Conservation (phyloP, 2,797 vertebrate species). For the Aulostomus chinensis region DNA sequence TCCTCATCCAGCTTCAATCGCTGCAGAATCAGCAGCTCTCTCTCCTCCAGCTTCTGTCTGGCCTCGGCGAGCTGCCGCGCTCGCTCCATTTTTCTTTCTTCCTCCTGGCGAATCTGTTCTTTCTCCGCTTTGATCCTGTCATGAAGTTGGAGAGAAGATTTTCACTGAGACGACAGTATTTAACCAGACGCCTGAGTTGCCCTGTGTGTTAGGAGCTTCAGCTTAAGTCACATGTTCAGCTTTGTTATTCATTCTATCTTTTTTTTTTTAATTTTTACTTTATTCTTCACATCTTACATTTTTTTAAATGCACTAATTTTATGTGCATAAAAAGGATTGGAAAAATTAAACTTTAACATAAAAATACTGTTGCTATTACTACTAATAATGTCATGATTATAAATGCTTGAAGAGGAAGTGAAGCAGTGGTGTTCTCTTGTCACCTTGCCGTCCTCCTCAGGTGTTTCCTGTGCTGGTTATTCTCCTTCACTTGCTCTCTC, state of each 20-base stretch:
- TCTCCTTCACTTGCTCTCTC: conserved; percentile 86
- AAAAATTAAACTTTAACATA: too few species aligned
- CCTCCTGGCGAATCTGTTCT: conserved; percentile 80
- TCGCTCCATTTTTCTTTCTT: conserved; percentile 79
- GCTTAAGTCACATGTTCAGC: too few species aligned
- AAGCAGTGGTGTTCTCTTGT: conserved; percentile 2
- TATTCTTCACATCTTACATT: too few species aligned
- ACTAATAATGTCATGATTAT: too few species aligned
- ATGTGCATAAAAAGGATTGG: too few species aligned
- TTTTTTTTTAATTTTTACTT: neutral
- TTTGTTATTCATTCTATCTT: too few species aligned
- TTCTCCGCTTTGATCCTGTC: conserved; percentile 88
- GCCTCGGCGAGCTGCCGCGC: conserved; percentile 30
- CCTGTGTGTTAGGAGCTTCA: too few species aligned
- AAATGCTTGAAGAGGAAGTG: too few species aligned
- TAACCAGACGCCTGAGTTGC: too few species aligned
- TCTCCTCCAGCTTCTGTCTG: conserved; percentile 49
- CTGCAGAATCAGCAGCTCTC: conserved; percentile 72
- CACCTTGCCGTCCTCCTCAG: conserved; percentile 83
- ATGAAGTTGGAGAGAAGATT: neutral
- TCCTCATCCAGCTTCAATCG: conserved; percentile 80
- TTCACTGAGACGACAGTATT: neutral
- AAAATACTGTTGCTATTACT: too few species aligned
- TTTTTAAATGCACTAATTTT: neutral
- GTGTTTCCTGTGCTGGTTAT: conserved; percentile 78